phyloP scores from a whole-genome alignment of 2,888 invertebrate genomes.

The Electrophaes corylata region DNA sequence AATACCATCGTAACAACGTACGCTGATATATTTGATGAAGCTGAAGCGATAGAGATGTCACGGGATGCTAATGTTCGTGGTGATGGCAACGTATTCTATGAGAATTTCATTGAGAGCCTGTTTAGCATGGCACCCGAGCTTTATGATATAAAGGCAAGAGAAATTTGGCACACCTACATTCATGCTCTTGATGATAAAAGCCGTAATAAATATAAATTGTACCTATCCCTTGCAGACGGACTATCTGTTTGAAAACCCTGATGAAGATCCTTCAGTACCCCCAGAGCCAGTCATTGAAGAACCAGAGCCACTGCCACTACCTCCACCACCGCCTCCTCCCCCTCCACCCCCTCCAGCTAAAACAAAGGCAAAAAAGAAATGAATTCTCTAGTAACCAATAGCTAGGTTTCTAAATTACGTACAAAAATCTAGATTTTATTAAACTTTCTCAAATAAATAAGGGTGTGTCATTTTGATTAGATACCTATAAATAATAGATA shows the following conservation, averaged over 20 bases:
- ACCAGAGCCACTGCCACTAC: conserved; percentile 39
- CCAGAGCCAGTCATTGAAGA: conserved; percentile 47
- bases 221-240: conserved; percentile 52
- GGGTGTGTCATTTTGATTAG: no score
- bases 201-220: no score
- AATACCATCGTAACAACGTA: conserved; percentile 54
- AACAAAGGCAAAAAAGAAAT: conserved; percentile 23
- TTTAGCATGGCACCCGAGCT: conserved; percentile 70
- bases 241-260: conserved; percentile 66
- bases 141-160: conserved; percentile 62
- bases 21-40: conserved; percentile 56
- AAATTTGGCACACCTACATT: no score
- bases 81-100: conserved; percentile 67
- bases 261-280: conserved; percentile 72
- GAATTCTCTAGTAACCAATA: not conserved
- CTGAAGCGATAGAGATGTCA: conserved; percentile 62
- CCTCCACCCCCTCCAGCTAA: conserved; percentile 35
- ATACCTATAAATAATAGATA: no score
- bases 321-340: conserved; percentile 35
- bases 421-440: no score
- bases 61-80: conserved; percentile 72
- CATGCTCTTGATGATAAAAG: no score
- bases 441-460: no score
- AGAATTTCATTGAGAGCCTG: conserved; percentile 66
- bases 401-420: no score